Evolutionary conservation across 2,888 invertebrate species (phyloP).

Genomic region (Steinernema carpocapsae): DNA sequence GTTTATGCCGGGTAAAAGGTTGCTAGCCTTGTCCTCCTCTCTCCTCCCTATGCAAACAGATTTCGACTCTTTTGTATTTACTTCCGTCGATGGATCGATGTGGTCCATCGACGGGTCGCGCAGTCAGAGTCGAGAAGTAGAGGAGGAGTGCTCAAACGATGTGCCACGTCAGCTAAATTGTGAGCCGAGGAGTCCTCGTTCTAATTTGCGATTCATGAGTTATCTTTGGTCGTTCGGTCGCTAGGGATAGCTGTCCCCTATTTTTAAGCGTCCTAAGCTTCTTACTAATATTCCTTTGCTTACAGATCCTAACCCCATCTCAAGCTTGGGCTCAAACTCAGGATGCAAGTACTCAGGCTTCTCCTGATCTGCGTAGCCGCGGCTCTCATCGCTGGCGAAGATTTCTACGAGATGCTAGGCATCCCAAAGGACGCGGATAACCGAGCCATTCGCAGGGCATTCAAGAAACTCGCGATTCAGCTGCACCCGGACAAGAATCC

Average conservation of each 20-base stretch:
- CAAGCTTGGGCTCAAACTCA: constrained; percentile 15
- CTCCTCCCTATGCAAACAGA: neutral
- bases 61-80: neutral
- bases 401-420: constrained; percentile 78
- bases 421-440: constrained; percentile 76
- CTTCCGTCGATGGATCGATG: constrained; percentile 30
- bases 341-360: constrained; percentile 11
- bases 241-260: no score
- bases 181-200: neutral
- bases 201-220: neutral
- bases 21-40: neutral
- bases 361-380: neutral
- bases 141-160: neutral
- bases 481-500: constrained; percentile 80
- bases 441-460: constrained; percentile 79
- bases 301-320: constrained; percentile 6
- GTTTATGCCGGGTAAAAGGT: neutral
- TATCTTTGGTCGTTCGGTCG: neutral
- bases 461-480: constrained; percentile 79
- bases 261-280: no score
- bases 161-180: constrained; percentile 29
- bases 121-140: constrained; percentile 5
- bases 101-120: neutral
- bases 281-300: no score
- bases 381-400: constrained; percentile 55